A percentile compares a stretch with the other conserved stretches of the same genome.
These are phyloP conservation scores for Drosophila athabasca DNA, from an alignment of 1,140 invertebrate genomes.

Conservation along the genomic window DNA sequence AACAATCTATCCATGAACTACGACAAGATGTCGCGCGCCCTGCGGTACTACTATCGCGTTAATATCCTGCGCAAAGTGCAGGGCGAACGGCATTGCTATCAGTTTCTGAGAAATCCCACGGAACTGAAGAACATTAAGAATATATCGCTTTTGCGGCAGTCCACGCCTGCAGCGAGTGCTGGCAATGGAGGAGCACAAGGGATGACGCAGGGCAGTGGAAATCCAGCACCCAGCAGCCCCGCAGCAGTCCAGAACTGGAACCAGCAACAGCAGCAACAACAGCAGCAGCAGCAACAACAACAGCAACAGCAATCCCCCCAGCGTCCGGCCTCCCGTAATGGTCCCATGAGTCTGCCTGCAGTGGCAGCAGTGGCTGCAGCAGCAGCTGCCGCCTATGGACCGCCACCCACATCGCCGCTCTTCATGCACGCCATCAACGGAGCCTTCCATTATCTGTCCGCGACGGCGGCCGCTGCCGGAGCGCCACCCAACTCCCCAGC, in stretches of 20 bases:
- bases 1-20: conserved; percentile 99
- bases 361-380: conserved; percentile 75
- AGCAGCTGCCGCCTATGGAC: conserved; percentile 77
- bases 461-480: conserved; percentile 55
- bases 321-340: conserved; percentile 60
- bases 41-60: conserved; percentile 98
- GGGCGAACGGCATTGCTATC: conserved; percentile 97
- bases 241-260: conserved; percentile 42
- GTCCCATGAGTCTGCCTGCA: conserved; percentile 67
- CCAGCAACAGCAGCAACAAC: conserved; percentile 53
- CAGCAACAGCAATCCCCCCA: conserved; percentile 58
- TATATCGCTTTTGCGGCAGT: conserved; percentile 93
- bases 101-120: conserved; percentile 95
- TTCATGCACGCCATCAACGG: conserved; percentile 81
- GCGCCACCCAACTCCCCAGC: conserved; percentile 77
- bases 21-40: conserved; percentile 98
- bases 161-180: conserved; percentile 80
- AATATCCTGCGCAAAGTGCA: conserved; percentile 98
- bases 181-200: conserved; percentile 12
- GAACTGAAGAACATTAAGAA: conserved; percentile 97
- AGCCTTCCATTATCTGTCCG: conserved; percentile 80
- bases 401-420: conserved; percentile 80
- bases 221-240: conserved; percentile 48
- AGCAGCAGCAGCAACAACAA: conserved; percentile 63
- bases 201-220: conserved; percentile 26